phyloP scores from a whole-genome alignment of 2,113 vertebrate species.

The Barbus barbus region DNA sequence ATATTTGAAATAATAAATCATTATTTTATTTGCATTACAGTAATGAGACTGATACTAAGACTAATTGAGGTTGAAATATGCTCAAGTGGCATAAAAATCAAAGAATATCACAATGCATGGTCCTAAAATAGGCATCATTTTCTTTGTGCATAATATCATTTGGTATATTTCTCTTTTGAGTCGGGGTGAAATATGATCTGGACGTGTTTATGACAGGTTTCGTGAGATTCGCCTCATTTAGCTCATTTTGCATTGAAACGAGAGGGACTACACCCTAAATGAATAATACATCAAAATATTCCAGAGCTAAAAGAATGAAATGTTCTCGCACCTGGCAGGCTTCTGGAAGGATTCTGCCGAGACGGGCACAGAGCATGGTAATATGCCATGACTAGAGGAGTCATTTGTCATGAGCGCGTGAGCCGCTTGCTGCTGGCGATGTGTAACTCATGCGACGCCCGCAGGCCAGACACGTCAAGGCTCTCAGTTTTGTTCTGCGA shows the following conservation, averaged over 20 bases:
- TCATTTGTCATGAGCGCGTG: constrained; percentile 16
- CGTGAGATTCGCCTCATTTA: background rate
- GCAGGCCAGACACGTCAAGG: constrained; percentile 33
- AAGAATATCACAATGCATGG: background rate
- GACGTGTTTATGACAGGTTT: background rate
- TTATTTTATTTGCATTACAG: background rate
- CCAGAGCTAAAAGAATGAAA: constrained; percentile 18
- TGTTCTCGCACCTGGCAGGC: constrained; percentile 8
- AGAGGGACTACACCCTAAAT: background rate
- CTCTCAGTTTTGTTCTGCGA: constrained; percentile 33
- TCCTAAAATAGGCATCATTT: background rate
- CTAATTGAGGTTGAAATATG: background rate
- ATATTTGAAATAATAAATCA: background rate
- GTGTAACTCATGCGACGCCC: constrained; percentile 28
- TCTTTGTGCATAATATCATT: background rate
- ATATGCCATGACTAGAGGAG: constrained; percentile 24
- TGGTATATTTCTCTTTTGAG: background rate
- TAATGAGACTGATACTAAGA: background rate
- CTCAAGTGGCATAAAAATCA: background rate
- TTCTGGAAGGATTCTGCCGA: background rate
- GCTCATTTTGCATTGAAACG: background rate
- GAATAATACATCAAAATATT: constrained; percentile 6
- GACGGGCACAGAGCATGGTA: background rate
- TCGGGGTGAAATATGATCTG: background rate
- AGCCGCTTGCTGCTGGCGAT: constrained; percentile 23